phyloP scores from a whole-genome alignment of 2,888 invertebrate genomes.

The Cosmia pyralina region DNA sequence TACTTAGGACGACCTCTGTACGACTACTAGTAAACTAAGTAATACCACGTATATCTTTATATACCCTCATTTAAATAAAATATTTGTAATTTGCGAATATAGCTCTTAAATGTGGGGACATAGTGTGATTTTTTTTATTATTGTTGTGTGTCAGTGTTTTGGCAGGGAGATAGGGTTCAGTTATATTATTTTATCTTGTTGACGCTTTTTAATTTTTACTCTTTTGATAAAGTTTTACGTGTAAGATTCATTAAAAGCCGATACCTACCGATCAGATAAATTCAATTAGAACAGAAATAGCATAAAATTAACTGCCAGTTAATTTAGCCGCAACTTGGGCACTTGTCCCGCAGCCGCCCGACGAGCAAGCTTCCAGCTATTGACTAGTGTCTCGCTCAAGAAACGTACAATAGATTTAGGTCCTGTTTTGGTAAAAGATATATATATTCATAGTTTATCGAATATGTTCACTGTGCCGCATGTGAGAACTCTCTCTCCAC shows the following conservation, averaged over 20 bases:
- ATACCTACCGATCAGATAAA: neutral
- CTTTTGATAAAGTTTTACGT: no score
- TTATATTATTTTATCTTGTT: conserved; percentile 12
- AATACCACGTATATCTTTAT: conserved; percentile 36
- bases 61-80: conserved; percentile 47
- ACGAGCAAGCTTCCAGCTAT: neutral
- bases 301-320: neutral
- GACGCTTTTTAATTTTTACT: neutral
- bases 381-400: neutral
- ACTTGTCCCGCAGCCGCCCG: neutral
- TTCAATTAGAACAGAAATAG: neutral
- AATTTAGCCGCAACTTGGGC: neutral
- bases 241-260: neutral
- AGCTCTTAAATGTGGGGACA: conserved; percentile 45
- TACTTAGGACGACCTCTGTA: conserved; percentile 50
- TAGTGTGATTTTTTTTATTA: conserved; percentile 39
- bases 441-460: neutral
- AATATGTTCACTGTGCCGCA: neutral
- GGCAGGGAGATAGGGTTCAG: conserved; percentile 37
- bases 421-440: neutral
- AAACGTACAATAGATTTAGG: neutral
- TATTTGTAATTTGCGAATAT: conserved; percentile 37
- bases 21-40: conserved; percentile 49
- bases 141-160: conserved; percentile 45
- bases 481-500: neutral